These are phyloP conservation scores for Drosophila anceps DNA, from an alignment of 2,888 invertebrate genomes.

Conservation along the genomic window DNA sequence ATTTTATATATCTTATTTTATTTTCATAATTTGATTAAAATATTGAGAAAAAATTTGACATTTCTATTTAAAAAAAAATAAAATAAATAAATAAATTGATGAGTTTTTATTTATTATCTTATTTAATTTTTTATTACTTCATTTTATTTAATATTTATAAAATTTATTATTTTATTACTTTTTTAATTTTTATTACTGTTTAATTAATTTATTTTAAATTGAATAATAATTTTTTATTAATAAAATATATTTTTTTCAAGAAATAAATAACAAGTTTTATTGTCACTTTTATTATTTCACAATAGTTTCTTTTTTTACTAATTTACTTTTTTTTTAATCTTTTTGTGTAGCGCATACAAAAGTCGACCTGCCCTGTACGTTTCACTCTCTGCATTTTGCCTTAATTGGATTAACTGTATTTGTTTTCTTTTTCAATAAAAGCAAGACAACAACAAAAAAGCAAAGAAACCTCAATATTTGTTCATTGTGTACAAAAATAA, in stretches of 20 bases:
- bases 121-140: too few species aligned
- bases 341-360: slow-evolving; percentile 34
- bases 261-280: too few species aligned
- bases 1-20: too few species aligned
- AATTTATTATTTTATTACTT: neutral
- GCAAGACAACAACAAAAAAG: slow-evolving; percentile 7
- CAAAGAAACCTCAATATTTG: slow-evolving; percentile 68
- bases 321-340: neutral
- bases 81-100: too few species aligned
- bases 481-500: slow-evolving; percentile 33
- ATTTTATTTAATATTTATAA: neutral
- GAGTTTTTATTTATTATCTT: too few species aligned
- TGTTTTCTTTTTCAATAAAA: slow-evolving; percentile 61
- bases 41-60: too few species aligned
- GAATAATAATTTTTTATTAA: too few species aligned
- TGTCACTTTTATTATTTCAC: neutral
- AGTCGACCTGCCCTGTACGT: slow-evolving; percentile 24
- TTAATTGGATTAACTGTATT: slow-evolving; percentile 76
- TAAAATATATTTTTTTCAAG: too few species aligned
- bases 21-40: too few species aligned
- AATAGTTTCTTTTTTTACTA: neutral
- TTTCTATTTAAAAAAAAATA: neutral
- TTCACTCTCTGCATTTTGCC: slow-evolving; percentile 56
- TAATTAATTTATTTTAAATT: too few species aligned
- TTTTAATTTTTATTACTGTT: too few species aligned